phyloP scores from a whole-genome alignment of 2,113 vertebrate genomes.

The Lophius piscatorius region DNA sequence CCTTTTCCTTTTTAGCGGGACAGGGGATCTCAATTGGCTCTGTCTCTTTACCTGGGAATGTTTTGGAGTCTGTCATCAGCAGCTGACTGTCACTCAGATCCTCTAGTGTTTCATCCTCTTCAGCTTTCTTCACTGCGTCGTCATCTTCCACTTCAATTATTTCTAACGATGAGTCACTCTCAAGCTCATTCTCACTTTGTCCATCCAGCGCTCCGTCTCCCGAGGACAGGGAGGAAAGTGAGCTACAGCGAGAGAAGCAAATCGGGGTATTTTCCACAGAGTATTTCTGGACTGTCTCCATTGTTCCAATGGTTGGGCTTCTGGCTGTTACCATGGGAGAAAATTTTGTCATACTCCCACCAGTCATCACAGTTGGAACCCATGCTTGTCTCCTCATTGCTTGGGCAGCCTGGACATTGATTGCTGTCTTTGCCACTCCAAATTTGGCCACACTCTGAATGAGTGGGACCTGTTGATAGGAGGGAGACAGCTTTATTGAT shows the following conservation, averaged over 20 bases:
- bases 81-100: constrained; percentile 79
- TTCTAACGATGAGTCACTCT: constrained; percentile 89
- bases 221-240: constrained; percentile 93
- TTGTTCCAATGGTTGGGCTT: constrained; percentile 66
- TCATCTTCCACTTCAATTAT: constrained; percentile 90
- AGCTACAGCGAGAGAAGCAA: constrained; percentile 94
- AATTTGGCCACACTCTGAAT: constrained; percentile 81
- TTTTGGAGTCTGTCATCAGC: constrained; percentile 80
- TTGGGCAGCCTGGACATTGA: constrained; percentile 79
- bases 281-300: constrained; percentile 90
- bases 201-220: constrained; percentile 86
- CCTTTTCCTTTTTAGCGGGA: constrained; percentile 73
- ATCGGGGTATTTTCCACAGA: constrained; percentile 89
- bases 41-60: constrained; percentile 67
- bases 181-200: constrained; percentile 85
- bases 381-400: constrained; percentile 86
- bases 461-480: constrained; percentile 90
- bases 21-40: constrained; percentile 84
- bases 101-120: constrained; percentile 80
- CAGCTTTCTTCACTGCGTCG: constrained; percentile 59
- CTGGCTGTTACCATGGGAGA: constrained; percentile 80
- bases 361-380: constrained; percentile 76
- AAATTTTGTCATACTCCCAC: constrained; percentile 80
- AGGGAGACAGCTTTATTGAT: constrained; percentile 93
- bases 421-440: constrained; percentile 68